Evolutionary conservation across 2,888 invertebrate genomes (phyloP).

Genomic region (Chrysomela aeneicollis): DNA sequence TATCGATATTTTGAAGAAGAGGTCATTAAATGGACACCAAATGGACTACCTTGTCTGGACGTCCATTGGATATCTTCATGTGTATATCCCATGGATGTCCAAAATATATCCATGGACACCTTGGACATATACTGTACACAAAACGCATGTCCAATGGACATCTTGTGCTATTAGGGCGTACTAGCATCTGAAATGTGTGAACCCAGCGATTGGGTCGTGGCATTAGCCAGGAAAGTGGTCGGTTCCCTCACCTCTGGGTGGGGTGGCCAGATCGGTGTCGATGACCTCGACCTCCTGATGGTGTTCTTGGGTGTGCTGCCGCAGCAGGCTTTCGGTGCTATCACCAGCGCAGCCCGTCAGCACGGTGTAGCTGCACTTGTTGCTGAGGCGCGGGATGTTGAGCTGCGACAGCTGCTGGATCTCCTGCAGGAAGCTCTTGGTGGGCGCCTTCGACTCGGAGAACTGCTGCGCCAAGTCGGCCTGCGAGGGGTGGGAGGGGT

Average conservation of each 20-base stretch:
- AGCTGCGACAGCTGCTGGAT: conserved; percentile 77
- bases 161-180: no score
- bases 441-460: conserved; percentile 51
- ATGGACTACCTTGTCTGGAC: no score
- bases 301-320: conserved; percentile 51
- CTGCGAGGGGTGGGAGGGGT: conserved; percentile 60
- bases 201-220: no score
- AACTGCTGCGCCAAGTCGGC: conserved; percentile 53
- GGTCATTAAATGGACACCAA: no score
- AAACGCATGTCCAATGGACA: no score
- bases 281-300: conserved; percentile 41
- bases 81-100: no score
- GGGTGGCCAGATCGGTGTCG: conserved; percentile 54
- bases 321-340: conserved; percentile 71
- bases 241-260: conserved; percentile 54
- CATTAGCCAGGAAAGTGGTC: no score
- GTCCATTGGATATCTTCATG: no score
- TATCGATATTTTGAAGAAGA: no score
- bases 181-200: no score
- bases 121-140: no score
- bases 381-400: conserved; percentile 71
- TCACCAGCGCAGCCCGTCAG: conserved; percentile 69
- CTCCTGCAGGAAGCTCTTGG: conserved; percentile 63
- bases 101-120: no score
- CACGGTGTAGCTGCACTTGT: conserved; percentile 76